A percentile compares a stretch with the other conserved stretches of the same genome.
phyloP scores from a whole-genome alignment of 2,888 invertebrate species.

The Callosobruchus maculatus region DNA sequence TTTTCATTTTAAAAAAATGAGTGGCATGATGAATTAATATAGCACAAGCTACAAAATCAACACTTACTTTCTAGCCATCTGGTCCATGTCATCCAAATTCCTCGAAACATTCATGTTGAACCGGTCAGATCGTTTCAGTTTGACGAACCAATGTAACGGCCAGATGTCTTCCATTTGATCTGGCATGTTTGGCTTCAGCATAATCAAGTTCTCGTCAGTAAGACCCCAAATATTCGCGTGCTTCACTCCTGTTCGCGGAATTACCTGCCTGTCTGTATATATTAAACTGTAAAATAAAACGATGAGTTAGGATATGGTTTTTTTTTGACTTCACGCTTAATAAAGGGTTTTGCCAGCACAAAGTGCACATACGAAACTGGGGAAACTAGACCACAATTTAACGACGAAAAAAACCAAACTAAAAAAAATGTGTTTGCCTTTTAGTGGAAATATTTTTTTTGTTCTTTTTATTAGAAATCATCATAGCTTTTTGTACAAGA shows the following conservation, averaged over 20 bases:
- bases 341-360: no score
- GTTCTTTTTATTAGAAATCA: no score
- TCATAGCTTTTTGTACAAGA: no score
- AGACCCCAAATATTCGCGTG: slow-evolving; percentile 23
- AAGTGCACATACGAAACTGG: no score
- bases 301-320: no score
- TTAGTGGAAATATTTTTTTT: no score
- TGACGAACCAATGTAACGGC: slow-evolving; percentile 53
- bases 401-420: no score
- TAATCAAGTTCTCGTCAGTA: slow-evolving; percentile 15
- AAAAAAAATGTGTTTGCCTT: no score
- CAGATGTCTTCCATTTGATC: slow-evolving; percentile 41
- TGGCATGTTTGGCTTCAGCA: slow-evolving; percentile 23
- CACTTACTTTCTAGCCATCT: slow-evolving; percentile 40
- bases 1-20: no score
- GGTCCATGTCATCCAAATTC: slow-evolving; percentile 50
- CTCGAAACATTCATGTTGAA: slow-evolving; percentile 35
- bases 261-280: slow-evolving; percentile 17
- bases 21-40: no score
- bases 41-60: slow-evolving; percentile 7
- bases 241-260: slow-evolving; percentile 36
- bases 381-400: no score
- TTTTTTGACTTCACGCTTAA: no score
- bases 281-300: slow-evolving; percentile 24
- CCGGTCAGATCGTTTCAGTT: slow-evolving; percentile 41